Evolutionary conservation across 2,113 vertebrate genomes (phyloP), one percentile per base, ranked within the genome.

Genomic region (Bagarius yarrelli): DNA sequence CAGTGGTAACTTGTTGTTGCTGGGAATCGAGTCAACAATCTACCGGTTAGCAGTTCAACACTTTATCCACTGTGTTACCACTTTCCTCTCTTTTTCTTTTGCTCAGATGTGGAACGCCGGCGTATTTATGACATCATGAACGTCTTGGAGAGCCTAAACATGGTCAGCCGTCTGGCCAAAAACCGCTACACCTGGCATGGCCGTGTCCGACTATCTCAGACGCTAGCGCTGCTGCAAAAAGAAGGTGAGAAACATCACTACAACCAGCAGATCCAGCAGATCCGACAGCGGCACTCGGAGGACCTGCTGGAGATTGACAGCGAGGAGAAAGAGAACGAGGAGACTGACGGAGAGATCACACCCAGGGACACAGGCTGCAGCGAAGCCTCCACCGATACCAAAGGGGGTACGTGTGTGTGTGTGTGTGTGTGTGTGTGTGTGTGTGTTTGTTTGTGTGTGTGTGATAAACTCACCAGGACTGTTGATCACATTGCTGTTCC

Each of bases 81-180:
- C 52, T 53, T 53, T 15, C 52, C 16, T 12, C 12, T 52, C 15
- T 60, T 40, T 40, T 25, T 52, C 3, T 69, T 44, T 19, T 77
- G 32, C 63, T 2, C 85, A 99, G 97, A 89, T 12, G 96, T 98
- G 25, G 97, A 99, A 59, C 96, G 97, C 0, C 90, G 98, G 1
- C 95, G 97, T 21, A 98, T 99, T 83, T 99, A 99, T 0, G 97
- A 98, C 77, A 98, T 99, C 14, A 96, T 99, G 92, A 99, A 99
- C 0, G 97, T 99, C 19, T 90, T 99, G 0, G 97, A 98, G 91
- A 99, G 97, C 79, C 93, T 99, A 8, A 95, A 98, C 86, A 98
- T 99, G 95, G 97, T 99, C 85, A 98, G 97, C 91, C 95, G 96
- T 50, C 92, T 97, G 0, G 97, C 96, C 59, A 99, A 98, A 88